Conservation (phyloP, 2,888 invertebrate genomes). For the Brachycybe producta region DNA sequence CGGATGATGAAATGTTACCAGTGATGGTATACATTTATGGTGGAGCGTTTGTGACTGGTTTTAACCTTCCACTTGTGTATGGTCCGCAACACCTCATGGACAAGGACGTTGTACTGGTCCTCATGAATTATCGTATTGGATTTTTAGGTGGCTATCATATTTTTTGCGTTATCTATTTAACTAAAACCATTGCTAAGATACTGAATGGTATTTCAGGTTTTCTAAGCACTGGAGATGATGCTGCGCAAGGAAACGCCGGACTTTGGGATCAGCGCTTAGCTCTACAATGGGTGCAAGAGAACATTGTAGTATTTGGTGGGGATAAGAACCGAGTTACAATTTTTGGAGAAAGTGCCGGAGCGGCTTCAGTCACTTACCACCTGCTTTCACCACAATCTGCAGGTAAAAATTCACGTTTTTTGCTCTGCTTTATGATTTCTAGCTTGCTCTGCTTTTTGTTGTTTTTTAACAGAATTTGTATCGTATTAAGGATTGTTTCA, state of each 20-base stretch:
- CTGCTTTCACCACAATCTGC: not conserved
- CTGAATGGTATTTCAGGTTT: no score
- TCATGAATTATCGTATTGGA: not conserved
- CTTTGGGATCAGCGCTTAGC: not conserved
- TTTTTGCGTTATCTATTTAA: not conserved
- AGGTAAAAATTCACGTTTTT: no score
- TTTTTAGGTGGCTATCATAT: not conserved
- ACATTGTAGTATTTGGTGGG: not conserved
- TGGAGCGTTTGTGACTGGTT: conserved; percentile 21
- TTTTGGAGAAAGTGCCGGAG: conserved; percentile 1
- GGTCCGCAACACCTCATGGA: conserved; percentile 21
- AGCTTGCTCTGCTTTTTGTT: no score
- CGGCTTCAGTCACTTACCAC: not conserved
- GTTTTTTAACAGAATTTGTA: no score
- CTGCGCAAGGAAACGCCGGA: not conserved
- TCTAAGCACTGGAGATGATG: not conserved
- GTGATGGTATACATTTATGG: conserved; percentile 24
- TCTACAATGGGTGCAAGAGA: not conserved
- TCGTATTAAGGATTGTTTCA: conserved; percentile 3
- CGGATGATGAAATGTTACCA: conserved; percentile 16
- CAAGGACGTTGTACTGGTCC: conserved; percentile 18
- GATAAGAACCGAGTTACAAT: not conserved
- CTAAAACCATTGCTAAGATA: no score
- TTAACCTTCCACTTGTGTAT: conserved; percentile 15
- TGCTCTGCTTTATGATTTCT: no score